phyloP scores from a whole-genome alignment of 2,888 invertebrate species.

The Antheraea assamensis region DNA sequence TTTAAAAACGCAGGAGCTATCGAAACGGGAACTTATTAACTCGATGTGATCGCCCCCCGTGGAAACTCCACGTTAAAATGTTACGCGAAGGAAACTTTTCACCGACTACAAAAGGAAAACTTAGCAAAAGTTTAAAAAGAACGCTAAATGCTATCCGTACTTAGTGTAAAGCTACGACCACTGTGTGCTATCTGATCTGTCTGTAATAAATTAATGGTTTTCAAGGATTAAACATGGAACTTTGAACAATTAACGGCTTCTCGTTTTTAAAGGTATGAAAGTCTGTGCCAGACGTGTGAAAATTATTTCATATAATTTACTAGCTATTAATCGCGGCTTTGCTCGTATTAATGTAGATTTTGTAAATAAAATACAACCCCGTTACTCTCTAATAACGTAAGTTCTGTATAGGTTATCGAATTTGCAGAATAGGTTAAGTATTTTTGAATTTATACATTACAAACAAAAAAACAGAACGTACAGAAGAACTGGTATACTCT shows the following conservation, averaged over 20 bases:
- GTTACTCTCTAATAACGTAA: too few relatives aligned
- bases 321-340: too few relatives aligned
- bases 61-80: constrained; percentile 78
- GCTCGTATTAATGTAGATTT: too few relatives aligned
- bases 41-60: constrained; percentile 77
- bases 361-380: too few relatives aligned
- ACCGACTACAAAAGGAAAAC: constrained; percentile 75
- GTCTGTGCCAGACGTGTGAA: neutral
- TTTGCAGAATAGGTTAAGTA: too few relatives aligned
- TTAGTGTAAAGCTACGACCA: constrained; percentile 42
- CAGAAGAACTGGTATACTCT: too few relatives aligned
- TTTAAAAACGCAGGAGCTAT: constrained; percentile 79
- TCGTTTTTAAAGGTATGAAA: neutral
- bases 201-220: constrained; percentile 14
- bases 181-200: constrained; percentile 10
- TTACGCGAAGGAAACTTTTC: constrained; percentile 76
- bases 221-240: neutral
- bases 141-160: constrained; percentile 73
- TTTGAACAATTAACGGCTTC: neutral
- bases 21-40: constrained; percentile 81
- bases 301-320: neutral
- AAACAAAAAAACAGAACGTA: too few relatives aligned
- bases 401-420: too few relatives aligned
- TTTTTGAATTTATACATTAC: too few relatives aligned
- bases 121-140: constrained; percentile 72